These are phyloP conservation scores for Merops nubicus DNA, from an alignment of 2,113 vertebrate species.

Conservation along the genomic window DNA sequence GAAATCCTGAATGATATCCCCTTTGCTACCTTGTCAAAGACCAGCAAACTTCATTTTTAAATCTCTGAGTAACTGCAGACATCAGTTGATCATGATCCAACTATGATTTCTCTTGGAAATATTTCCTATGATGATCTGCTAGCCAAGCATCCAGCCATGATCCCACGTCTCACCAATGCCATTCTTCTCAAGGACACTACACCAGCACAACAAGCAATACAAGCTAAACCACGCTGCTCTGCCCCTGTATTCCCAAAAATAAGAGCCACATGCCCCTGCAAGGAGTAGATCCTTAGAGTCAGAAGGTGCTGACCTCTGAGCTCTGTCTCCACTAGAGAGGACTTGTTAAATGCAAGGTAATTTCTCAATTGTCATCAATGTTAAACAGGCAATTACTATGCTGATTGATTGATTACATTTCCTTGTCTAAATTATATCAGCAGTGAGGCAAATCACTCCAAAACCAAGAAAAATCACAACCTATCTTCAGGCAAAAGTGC, in stretches of 20 bases:
- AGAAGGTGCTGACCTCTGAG: background rate
- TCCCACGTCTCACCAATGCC: background rate
- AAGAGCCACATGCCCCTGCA: background rate
- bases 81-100: background rate
- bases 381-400: slow-evolving; percentile 60
- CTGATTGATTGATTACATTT: slow-evolving; percentile 61
- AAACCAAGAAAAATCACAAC: slow-evolving; percentile 8
- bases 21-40: background rate
- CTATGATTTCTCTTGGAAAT: background rate
- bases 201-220: background rate
- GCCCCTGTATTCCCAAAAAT: accelerated
- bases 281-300: background rate
- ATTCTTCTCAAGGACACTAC: background rate
- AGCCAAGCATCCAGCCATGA: background rate
- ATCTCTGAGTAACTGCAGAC: background rate
- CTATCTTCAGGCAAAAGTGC: background rate
- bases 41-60: background rate
- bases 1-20: background rate
- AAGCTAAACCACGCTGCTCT: background rate
- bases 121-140: background rate
- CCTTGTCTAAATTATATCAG: slow-evolving; percentile 21
- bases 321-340: background rate
- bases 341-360: slow-evolving; percentile 10
- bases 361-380: background rate
- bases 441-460: background rate